phyloP scores from a whole-genome alignment of 2,113 vertebrate species.

The Salvelinus alpinus region DNA sequence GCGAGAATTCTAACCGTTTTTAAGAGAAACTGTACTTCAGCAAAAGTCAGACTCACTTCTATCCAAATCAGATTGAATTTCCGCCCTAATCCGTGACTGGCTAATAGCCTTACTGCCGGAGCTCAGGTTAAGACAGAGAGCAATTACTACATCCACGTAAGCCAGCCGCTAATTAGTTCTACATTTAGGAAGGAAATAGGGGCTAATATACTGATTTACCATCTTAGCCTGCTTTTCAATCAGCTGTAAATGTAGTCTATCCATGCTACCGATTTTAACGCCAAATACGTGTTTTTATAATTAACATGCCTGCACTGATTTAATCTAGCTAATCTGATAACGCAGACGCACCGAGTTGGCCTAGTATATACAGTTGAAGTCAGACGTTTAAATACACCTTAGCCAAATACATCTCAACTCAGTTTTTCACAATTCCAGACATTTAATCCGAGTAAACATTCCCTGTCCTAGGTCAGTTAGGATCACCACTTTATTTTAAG shows the following conservation, averaged over 20 bases:
- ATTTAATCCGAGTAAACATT: too few species aligned
- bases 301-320: constrained; percentile 1
- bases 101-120: not conserved
- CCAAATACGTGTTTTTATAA: too few species aligned
- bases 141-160: not conserved
- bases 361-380: too few species aligned
- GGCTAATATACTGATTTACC: not conserved
- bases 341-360: not conserved
- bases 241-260: too few species aligned
- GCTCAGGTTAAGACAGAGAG: not conserved
- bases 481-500: too few species aligned
- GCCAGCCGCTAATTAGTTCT: not conserved
- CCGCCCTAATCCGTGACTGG: not conserved
- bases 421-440: too few species aligned
- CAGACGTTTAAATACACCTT: too few species aligned
- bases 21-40: not conserved
- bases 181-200: not conserved
- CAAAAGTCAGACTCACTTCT: not conserved
- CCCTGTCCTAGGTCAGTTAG: too few species aligned
- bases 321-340: not conserved
- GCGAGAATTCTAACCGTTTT: not conserved
- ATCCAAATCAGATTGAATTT: not conserved
- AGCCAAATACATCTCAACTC: too few species aligned
- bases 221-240: not conserved
- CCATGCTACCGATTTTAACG: too few species aligned